Base-by-base conservation (phyloP, 2,113 vertebrate genomes). In the Penelope pileata region DNA sequence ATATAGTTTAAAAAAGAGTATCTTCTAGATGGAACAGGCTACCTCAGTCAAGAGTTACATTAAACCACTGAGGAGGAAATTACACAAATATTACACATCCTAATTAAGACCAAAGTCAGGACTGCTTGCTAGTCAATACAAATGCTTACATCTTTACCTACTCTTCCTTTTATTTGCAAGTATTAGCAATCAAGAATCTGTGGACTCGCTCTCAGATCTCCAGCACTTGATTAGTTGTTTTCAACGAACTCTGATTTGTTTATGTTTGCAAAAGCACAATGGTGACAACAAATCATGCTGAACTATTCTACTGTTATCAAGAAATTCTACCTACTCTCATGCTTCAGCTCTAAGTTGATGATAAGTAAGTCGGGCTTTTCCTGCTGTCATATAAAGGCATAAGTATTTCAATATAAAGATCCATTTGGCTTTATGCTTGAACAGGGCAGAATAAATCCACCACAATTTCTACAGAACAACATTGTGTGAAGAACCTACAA, bases 231-330 rank as follows among this genome's bases (percentile, higher is more conserved):
- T 91, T 79, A 85, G 68, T 69, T 66, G 36, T 32, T 94, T 83
- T 40, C 83, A 77, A 6, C 43, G 29, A 80, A 54, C 76, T 85
- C 45, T 85, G 42, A 90, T 95, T 93, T 88, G 76, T 91, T 96
- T 91, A 29, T 64, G 22, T 77, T 87, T 89, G 40, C 34, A 43
- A 56, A 92, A 84, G 47, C 43, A 6, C 51, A 54, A 68, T 24
- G 32, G 19, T 70, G 77, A 62, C 93, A 96, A 92, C 59, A 95
- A 91, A 82, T 30, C 24, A 69, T 0, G 0, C 26, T 85, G 43
- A 76, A 45, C 18, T 79, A 43, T 56, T 64, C 51, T 50, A 81
- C 18, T 89, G n/a, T 85, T 89, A 80, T 15, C 9, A 70, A 13
- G 26, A 85, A 90, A 86, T 58, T 91, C 67, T 24, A 64, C 34